Conservation (phyloP, 1,140 invertebrate species). For the Drosophila virilis region DNA sequence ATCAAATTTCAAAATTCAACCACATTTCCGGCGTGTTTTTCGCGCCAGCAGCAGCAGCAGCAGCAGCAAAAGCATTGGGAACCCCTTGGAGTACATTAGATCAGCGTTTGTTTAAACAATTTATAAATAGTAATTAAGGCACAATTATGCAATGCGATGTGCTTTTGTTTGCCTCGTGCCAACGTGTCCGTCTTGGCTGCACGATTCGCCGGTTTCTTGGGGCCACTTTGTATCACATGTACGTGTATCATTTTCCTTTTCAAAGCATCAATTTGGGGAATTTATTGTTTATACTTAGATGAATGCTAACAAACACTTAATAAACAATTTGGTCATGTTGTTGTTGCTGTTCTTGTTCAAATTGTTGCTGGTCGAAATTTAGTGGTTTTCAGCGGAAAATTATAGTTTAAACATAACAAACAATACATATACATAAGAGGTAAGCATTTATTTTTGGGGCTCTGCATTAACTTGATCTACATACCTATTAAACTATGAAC, state of each 20-base stretch:
- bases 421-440: slow-evolving; percentile 25
- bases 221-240: slow-evolving; percentile 26
- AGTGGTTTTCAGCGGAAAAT: slow-evolving; percentile 68
- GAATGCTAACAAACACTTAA: slow-evolving; percentile 64
- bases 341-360: neutral
- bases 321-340: slow-evolving; percentile 65
- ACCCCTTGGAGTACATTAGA: slow-evolving; percentile 37
- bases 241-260: slow-evolving; percentile 57
- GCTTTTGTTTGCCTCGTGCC: slow-evolving; percentile 42
- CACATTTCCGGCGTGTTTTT: slow-evolving; percentile 54
- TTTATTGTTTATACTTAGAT: slow-evolving; percentile 65
- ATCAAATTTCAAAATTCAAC: slow-evolving; percentile 45
- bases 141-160: slow-evolving; percentile 72
- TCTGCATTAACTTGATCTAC: slow-evolving; percentile 21
- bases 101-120: slow-evolving; percentile 46
- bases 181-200: slow-evolving; percentile 14
- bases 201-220: slow-evolving; percentile 20
- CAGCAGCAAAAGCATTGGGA: neutral
- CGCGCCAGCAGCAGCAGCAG: neutral
- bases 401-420: slow-evolving; percentile 70
- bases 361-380: slow-evolving; percentile 46
- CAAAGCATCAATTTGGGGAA: slow-evolving; percentile 61
- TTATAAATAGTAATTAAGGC: slow-evolving; percentile 66
- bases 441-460: slow-evolving; percentile 49
- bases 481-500: slow-evolving; percentile 6